phyloP scores from a whole-genome alignment of 2,888 invertebrate genomes.

The Allolobophora icterica region DNA sequence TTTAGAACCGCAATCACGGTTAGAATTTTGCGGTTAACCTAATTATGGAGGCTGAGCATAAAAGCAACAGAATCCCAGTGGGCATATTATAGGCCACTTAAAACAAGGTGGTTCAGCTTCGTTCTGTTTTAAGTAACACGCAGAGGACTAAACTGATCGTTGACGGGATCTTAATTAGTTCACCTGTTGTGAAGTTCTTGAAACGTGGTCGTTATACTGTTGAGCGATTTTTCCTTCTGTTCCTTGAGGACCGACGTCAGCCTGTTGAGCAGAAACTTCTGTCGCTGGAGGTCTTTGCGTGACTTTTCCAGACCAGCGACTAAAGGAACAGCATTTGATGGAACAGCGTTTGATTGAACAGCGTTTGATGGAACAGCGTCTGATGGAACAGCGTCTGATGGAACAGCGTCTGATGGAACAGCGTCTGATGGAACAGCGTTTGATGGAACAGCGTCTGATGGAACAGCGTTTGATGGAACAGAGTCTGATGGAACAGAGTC shows the following conservation, averaged over 20 bases:
- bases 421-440: not conserved
- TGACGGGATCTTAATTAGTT: not conserved
- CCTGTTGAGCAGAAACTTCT: not conserved
- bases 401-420: not conserved
- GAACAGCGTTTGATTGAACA: not conserved
- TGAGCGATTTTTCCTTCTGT: not conserved
- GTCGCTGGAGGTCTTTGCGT: constrained; percentile 15
- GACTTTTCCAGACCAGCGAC: constrained; percentile 5
- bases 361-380: not conserved
- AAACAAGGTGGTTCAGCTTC: not conserved
- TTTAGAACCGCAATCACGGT: no score
- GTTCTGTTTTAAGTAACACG: not conserved
- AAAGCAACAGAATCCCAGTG: no score
- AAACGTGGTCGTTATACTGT: not conserved
- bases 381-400: not conserved
- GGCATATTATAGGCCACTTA: no score
- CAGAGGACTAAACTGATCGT: no score
- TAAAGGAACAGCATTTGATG: not conserved
- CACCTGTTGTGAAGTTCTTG: constrained; percentile 1
- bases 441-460: not conserved
- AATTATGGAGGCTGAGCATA: no score
- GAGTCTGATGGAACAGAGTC: not conserved
- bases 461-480: not conserved
- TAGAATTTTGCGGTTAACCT: no score
- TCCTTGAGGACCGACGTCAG: not conserved